These are phyloP conservation scores for Cottus gobio DNA, from an alignment of 2,113 vertebrate genomes.

Conservation along the genomic window DNA sequence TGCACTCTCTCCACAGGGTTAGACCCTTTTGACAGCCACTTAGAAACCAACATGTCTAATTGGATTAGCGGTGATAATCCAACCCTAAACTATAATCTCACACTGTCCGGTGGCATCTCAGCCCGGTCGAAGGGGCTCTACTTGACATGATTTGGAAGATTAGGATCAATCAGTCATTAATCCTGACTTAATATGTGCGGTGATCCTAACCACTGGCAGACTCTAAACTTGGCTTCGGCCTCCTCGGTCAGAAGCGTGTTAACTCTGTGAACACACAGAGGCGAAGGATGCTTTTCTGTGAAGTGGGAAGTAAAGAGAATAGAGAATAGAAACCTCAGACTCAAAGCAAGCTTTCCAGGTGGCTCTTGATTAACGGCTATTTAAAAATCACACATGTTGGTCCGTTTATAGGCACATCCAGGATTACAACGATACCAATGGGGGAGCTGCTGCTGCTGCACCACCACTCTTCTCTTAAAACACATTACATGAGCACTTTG, in stretches of 20 bases:
- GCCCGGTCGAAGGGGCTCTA: conserved; percentile 25
- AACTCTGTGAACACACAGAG: background rate
- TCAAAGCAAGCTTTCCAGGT: background rate
- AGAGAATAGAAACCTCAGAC: background rate
- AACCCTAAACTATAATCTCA: conserved; percentile 66
- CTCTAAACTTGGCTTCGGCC: background rate
- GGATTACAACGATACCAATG: too few species aligned
- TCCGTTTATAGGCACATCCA: too few species aligned
- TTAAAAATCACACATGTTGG: background rate
- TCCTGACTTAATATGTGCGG: conserved; percentile 45
- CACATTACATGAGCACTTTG: too few species aligned
- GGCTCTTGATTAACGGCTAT: background rate
- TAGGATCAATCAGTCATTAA: conserved; percentile 52
- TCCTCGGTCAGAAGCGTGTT: background rate
- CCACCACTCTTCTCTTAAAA: too few species aligned
- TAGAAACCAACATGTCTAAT: conserved; percentile 52
- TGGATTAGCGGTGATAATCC: conserved; percentile 75
- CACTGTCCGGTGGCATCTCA: conserved; percentile 38
- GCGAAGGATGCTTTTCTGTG: background rate
- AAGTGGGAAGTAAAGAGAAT: background rate
- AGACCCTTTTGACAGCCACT: conserved; percentile 52
- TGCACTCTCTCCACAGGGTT: too few species aligned
- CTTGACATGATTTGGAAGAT: conserved; percentile 67
- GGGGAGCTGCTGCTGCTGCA: too few species aligned
- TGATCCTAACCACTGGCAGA: conserved; percentile 37